A percentile compares a stretch with the other conserved stretches of the same genome.
phyloP scores from a whole-genome alignment of 2,797 vertebrate species.

The Mareca strepera region DNA sequence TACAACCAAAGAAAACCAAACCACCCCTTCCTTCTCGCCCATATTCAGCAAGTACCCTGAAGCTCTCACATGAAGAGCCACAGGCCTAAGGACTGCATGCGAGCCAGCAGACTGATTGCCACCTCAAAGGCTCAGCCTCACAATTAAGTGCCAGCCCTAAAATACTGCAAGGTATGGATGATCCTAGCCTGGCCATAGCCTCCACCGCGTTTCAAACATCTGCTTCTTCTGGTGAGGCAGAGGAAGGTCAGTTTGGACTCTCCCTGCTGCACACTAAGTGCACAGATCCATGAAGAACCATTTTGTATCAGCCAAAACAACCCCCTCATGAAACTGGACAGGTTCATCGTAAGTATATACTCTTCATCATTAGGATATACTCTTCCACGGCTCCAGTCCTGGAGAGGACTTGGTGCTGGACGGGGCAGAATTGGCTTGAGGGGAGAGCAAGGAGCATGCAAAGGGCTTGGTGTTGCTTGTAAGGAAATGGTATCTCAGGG shows the following conservation, averaged over 20 bases:
- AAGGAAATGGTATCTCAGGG: background rate
- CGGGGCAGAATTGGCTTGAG: background rate
- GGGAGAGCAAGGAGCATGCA: background rate
- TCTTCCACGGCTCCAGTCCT: background rate
- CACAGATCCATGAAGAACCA: background rate
- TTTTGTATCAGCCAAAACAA: background rate
- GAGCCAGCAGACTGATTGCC: background rate
- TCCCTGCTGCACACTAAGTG: background rate
- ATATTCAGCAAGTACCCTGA: background rate
- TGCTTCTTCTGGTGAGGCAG: background rate
- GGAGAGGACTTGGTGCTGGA: accelerated
- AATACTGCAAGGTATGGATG: background rate
- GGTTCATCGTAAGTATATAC: accelerated
- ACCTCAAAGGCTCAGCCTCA: background rate
- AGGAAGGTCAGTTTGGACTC: background rate
- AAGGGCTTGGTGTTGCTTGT: background rate
- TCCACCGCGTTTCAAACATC: background rate
- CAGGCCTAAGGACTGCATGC: background rate
- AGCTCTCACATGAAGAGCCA: background rate
- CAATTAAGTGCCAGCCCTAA: background rate
- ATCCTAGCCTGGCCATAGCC: background rate
- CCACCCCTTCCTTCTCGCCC: background rate
- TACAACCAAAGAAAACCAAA: background rate
- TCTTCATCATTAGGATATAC: accelerated
- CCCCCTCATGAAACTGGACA: background rate